A percentile compares a stretch with the other conserved stretches of the same genome.
Conservation (phyloP, 2,113 vertebrate species). For the Spea bombifrons region DNA sequence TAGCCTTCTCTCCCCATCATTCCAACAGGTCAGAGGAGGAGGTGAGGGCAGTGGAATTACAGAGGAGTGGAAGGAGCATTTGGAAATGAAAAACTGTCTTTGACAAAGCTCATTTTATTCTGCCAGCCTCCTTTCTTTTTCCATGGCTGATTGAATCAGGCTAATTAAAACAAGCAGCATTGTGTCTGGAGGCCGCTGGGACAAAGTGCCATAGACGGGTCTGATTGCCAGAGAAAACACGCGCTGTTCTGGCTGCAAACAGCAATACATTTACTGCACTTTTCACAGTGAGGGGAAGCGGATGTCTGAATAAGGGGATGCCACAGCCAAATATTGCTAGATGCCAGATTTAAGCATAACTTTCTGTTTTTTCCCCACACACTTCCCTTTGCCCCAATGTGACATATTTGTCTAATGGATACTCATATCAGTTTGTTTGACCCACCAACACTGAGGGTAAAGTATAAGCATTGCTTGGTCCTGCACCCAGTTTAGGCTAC, state of each 20-base stretch:
- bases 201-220: slow-evolving; percentile 19
- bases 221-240: slow-evolving; percentile 16
- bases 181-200: slow-evolving; percentile 13
- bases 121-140: slow-evolving; percentile 17
- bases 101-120: slow-evolving; percentile 37
- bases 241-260: background rate
- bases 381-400: too few relatives aligned
- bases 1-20: slow-evolving; percentile 15
- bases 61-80: slow-evolving; percentile 25
- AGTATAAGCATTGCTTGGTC: too few relatives aligned
- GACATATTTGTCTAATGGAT: too few relatives aligned
- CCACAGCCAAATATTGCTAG: background rate
- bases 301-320: too few relatives aligned
- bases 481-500: too few relatives aligned
- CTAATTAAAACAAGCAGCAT: slow-evolving; percentile 39
- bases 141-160: slow-evolving; percentile 35
- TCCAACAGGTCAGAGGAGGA: slow-evolving; percentile 24
- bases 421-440: too few relatives aligned
- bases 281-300: background rate
- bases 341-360: background rate
- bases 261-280: background rate
- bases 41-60: slow-evolving; percentile 18
- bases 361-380: background rate
- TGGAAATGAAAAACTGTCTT: slow-evolving; percentile 34
- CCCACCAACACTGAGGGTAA: too few relatives aligned